A percentile compares a stretch with the other conserved stretches of the same genome.
These are phyloP conservation scores for Rhizomys pruinosus DNA, from an alignment of 2,113 vertebrate genomes.

Conservation along the genomic window DNA sequence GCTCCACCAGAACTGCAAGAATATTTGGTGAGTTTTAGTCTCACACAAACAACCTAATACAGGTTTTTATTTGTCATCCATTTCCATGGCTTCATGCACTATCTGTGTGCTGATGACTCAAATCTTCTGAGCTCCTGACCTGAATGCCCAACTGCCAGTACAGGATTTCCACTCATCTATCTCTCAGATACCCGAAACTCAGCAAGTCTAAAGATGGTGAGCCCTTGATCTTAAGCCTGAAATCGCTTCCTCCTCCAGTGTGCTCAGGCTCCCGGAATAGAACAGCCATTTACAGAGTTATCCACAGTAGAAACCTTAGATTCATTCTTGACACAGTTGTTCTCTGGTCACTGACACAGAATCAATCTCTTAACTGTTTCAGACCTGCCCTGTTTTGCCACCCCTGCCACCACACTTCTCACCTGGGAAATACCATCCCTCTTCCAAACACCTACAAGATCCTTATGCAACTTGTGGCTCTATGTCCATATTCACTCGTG, in stretches of 20 bases:
- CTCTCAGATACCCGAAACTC: conserved; percentile 52
- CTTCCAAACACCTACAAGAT: not conserved
- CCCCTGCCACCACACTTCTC: not conserved
- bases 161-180: conserved; percentile 55
- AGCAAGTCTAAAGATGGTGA: conserved; percentile 27
- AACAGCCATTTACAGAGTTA: conserved; percentile 19
- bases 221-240: conserved; percentile 58
- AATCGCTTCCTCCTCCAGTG: conserved; percentile 59
- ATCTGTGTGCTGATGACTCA: conserved; percentile 70
- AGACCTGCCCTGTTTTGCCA: not conserved
- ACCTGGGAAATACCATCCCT: not conserved
- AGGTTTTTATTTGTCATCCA: conserved; percentile 28
- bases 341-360: not conserved
- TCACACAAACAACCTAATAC: not conserved
- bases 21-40: not conserved
- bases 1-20: not conserved
- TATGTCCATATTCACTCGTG: not conserved
- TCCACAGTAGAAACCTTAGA: conserved; percentile 18
- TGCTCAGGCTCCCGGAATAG: conserved; percentile 67
- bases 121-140: conserved; percentile 70
- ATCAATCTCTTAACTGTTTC: not conserved
- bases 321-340: not conserved
- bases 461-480: not conserved
- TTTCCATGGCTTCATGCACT: conserved; percentile 62
- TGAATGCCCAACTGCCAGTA: conserved; percentile 57